A percentile compares a stretch with the other conserved stretches of the same genome.
Evolutionary conservation across 2,888 invertebrate genomes (phyloP).

Genomic region (Thymelicus acteon): DNA sequence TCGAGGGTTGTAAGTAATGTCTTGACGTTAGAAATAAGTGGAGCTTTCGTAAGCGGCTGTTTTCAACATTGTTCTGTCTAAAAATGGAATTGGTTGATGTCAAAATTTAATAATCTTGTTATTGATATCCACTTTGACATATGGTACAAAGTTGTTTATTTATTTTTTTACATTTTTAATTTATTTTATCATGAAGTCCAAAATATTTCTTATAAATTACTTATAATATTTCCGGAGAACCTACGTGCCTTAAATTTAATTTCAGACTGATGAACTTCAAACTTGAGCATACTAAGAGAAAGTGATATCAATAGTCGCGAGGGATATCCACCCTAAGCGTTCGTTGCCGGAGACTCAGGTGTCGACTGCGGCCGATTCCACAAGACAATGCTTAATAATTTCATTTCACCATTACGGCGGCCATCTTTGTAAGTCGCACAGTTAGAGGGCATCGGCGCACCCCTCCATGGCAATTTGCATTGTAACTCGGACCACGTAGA

Average conservation of each 20-base stretch:
- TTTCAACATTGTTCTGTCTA: conserved; percentile 27
- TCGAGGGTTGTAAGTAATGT: conserved; percentile 80
- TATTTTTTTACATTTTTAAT: no score
- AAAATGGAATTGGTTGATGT: conserved; percentile 22
- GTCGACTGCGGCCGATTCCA: conserved; percentile 84
- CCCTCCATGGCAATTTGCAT: conserved; percentile 84
- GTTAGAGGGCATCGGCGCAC: conserved; percentile 83
- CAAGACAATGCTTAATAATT: conserved; percentile 85
- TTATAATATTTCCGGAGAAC: no score
- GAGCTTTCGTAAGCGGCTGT: conserved; percentile 51
- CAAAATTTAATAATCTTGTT: background rate
- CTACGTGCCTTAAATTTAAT: background rate
- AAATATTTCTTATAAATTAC: no score
- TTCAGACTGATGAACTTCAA: no score
- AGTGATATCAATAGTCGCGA: background rate
- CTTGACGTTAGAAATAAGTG: conserved; percentile 76
- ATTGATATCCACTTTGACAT: background rate
- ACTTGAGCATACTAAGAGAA: no score
- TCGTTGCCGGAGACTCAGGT: conserved; percentile 75
- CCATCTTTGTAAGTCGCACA: conserved; percentile 83
- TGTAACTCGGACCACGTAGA: conserved; percentile 84
- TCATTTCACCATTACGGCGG: conserved; percentile 84
- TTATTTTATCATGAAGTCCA: no score
- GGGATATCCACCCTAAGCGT: conserved; percentile 69
- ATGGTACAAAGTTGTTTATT: no score